Evolutionary conservation across 1,140 invertebrate species (phyloP), one percentile per base, ranked within the genome.

Genomic region (Bactericera cockerelli): DNA sequence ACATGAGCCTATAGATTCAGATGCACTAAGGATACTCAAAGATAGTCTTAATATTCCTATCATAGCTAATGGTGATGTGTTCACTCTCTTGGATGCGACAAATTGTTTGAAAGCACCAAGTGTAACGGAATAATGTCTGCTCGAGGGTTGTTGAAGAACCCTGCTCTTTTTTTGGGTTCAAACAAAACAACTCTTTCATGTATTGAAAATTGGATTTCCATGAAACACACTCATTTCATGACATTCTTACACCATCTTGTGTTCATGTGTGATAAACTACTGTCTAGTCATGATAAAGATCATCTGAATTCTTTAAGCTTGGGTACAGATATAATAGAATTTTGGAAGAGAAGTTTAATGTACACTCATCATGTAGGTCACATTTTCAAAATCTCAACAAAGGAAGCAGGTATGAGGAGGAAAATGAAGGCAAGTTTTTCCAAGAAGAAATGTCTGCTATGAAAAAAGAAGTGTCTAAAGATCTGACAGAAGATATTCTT

Each of bases 171-270:
- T 74, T 76, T 79, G 59, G 87, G 87, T 21, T 70, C 72, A 55
- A 65, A 67, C 61, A 71, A 68, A 25, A 95, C 91, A 13, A 84
- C 92, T 0, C 39, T 81, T 1, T 71, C 76, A 53, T 95, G 91
- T 74, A 70, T 98, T 8, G 79, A 85, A 73, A 77, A 90, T 53
- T 98, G 93, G 93, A 73, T 97, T 62, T 75, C 84, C 65, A 81
- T 95, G 53, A 77, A 75, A 70, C 75, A 64, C 58, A 81, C 64
- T 76, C 78, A 36, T 93, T 91, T 73, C 79, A 84, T 64, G 59
- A 83, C 78, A 68, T 91, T 95, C 67, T 93, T 96, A 74, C 89
- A 94, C 70, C 93, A 96, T 75, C 76, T 96, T 56, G 87, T 90
- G 49, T 93, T 92, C 68, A 97, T 97, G 93, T 72, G 90, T 64